These are phyloP conservation scores for Noctua janthe DNA, from an alignment of 2,888 invertebrate species.

Conservation along the genomic window DNA sequence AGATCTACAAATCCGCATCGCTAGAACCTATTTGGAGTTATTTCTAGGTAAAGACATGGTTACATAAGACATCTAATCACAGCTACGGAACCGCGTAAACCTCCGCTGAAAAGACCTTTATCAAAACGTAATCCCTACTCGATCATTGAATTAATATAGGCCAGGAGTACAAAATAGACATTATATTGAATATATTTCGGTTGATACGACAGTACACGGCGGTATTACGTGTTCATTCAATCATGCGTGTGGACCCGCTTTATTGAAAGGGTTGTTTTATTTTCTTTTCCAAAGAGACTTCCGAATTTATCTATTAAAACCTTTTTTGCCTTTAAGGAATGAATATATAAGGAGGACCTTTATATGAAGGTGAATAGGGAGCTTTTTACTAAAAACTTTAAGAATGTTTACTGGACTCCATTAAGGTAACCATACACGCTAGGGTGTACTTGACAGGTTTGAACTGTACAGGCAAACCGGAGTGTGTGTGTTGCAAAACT, in stretches of 20 bases:
- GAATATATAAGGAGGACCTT: slow-evolving; percentile 38
- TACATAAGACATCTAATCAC: slow-evolving; percentile 19
- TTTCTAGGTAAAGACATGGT: not conserved
- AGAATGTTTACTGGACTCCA: slow-evolving; percentile 14
- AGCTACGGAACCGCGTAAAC: slow-evolving; percentile 4
- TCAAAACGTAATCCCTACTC: slow-evolving; percentile 38
- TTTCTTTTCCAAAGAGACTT: slow-evolving; percentile 51
- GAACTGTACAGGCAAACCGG: too few species aligned
- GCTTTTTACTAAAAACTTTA: slow-evolving; percentile 45
- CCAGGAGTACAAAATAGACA: slow-evolving; percentile 47
- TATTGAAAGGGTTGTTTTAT: slow-evolving; percentile 65
- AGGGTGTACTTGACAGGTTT: too few species aligned
- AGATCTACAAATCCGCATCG: too few species aligned
- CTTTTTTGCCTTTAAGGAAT: slow-evolving; percentile 51
- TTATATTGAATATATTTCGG: slow-evolving; percentile 45
- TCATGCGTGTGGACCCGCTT: slow-evolving; percentile 54
- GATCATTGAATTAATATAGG: slow-evolving; percentile 53
- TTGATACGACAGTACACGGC: slow-evolving; percentile 36
- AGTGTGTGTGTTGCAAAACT: too few species aligned
- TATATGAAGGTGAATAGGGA: slow-evolving; percentile 33
- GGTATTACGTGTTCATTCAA: slow-evolving; percentile 56
- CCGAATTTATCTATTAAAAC: slow-evolving; percentile 59
- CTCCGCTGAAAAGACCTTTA: slow-evolving; percentile 19
- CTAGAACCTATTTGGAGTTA: too few species aligned
- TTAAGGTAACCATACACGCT: not conserved